phyloP scores from a whole-genome alignment of 2,113 vertebrate genomes.

The Entelurus aequoreus region DNA sequence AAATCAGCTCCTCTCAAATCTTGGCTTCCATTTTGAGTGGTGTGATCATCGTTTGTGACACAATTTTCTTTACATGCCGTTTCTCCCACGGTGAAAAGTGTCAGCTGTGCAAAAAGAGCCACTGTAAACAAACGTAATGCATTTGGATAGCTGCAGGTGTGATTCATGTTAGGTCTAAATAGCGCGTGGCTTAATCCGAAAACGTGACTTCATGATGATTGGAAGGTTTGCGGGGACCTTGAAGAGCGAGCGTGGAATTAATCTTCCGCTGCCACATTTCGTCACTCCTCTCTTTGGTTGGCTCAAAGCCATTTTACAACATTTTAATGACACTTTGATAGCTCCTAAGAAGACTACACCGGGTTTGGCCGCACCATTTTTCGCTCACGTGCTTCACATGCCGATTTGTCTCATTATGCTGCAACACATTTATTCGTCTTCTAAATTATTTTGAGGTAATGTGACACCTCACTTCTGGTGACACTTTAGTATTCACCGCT shows the following conservation, averaged over 20 bases:
- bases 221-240: constrained; percentile 22
- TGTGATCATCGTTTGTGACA: too few relatives aligned
- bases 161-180: constrained; percentile 16
- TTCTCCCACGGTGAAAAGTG: constrained; percentile 10
- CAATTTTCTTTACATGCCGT: constrained; percentile 1
- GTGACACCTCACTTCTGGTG: neutral
- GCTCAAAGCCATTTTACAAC: constrained; percentile 29
- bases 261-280: constrained; percentile 25
- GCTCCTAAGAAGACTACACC: neutral
- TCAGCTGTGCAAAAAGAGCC: constrained; percentile 4
- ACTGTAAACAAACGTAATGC: constrained; percentile 14
- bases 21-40: too few relatives aligned
- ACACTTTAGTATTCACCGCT: neutral
- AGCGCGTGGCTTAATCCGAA: constrained; percentile 1
- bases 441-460: neutral
- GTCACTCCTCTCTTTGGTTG: constrained; percentile 53
- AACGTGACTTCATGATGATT: constrained; percentile 15
- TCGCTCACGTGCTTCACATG: neutral
- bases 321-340: constrained; percentile 50
- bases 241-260: constrained; percentile 35
- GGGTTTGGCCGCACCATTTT: neutral
- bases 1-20: too few relatives aligned
- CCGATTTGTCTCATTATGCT: neutral
- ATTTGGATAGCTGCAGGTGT: constrained; percentile 14
- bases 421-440: neutral